Evolutionary conservation across 2,888 invertebrate species (phyloP).

Genomic region (Buathra laborator): DNA sequence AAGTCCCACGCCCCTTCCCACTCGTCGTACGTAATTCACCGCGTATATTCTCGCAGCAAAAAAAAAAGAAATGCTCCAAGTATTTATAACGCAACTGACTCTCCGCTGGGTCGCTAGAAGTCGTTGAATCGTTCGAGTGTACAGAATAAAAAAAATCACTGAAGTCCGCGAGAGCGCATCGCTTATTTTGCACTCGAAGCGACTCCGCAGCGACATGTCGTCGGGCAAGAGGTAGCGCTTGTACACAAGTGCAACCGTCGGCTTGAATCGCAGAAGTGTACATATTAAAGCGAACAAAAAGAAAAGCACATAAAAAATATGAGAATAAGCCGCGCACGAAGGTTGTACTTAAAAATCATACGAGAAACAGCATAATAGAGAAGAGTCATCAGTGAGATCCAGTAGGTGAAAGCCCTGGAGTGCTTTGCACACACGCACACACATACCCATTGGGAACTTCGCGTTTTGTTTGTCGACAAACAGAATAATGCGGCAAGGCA

Average conservation of each 20-base stretch:
- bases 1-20: neutral
- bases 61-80: neutral
- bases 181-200: constrained; percentile 49
- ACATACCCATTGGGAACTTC: constrained; percentile 2
- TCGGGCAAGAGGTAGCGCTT: constrained; percentile 12
- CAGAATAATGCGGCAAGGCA: constrained; percentile 7
- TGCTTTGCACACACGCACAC: constrained; percentile 41
- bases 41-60: neutral
- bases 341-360: constrained; percentile 16
- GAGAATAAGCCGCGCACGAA: constrained; percentile 17
- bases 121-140: constrained; percentile 28
- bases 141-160: constrained; percentile 40
- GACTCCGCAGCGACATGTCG: constrained; percentile 1
- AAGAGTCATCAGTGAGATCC: constrained; percentile 13
- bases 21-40: neutral
- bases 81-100: constrained; percentile 11
- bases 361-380: constrained; percentile 27
- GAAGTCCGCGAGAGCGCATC: constrained; percentile 33
- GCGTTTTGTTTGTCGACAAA: constrained; percentile 44
- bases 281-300: constrained; percentile 22
- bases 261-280: constrained; percentile 14
- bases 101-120: neutral
- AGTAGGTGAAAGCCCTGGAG: constrained; percentile 21
- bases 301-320: constrained; percentile 15
- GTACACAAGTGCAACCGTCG: neutral